Evolutionary conservation across 1,140 invertebrate genomes (phyloP).

Genomic region (Eufriesea mexicana): DNA sequence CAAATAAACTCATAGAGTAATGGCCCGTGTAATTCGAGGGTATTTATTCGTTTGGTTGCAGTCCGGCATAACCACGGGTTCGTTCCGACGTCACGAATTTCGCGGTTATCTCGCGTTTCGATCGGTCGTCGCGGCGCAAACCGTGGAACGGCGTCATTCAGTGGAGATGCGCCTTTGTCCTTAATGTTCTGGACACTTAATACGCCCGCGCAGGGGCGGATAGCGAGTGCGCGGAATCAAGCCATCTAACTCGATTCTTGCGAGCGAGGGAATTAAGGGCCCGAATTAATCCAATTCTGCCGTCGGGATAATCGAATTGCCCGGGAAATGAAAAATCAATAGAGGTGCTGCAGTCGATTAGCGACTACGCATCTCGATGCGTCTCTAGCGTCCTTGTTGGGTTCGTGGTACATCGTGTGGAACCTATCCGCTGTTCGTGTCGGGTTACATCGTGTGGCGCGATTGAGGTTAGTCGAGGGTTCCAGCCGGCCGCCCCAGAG

Average conservation of each 20-base stretch:
- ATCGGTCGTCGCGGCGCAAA: constrained; percentile 30
- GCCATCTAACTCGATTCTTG: constrained; percentile 56
- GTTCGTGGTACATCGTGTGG: no score
- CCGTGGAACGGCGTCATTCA: no score
- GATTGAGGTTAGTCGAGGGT: no score
- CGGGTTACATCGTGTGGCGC: no score
- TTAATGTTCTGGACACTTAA: constrained; percentile 21
- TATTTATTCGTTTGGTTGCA: constrained; percentile 62
- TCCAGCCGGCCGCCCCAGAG: no score
- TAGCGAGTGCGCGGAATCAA: constrained; percentile 18
- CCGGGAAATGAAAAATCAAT: constrained; percentile 61
- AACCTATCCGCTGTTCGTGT: no score
- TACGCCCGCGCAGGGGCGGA: background rate
- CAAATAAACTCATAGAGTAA: constrained; percentile 61
- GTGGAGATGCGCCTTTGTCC: background rate
- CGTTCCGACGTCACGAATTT: constrained; percentile 48
- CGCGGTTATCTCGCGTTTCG: constrained; percentile 43
- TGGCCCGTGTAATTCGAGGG: constrained; percentile 62
- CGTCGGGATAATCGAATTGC: constrained; percentile 57
- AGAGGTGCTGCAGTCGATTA: constrained; percentile 7
- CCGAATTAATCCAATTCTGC: constrained; percentile 61
- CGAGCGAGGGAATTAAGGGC: constrained; percentile 44
- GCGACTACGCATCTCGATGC: background rate
- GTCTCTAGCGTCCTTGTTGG: background rate
- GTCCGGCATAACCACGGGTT: constrained; percentile 24